Base-by-base conservation (phyloP, 2,797 vertebrate species). In the Hemitrygon akajei region DNA sequence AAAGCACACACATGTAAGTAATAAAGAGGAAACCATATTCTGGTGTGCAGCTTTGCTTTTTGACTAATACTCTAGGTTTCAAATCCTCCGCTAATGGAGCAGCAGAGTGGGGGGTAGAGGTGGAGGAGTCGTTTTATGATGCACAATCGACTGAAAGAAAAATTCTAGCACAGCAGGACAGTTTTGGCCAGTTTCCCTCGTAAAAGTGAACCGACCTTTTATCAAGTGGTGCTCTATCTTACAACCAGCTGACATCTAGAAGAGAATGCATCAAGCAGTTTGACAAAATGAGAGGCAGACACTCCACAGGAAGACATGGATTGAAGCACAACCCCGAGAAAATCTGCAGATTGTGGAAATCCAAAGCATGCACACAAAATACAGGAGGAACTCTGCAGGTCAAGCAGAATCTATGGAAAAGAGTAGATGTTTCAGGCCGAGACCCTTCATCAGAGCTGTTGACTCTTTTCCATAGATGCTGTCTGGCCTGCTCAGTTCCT, bases 231-330 rank as follows among this genome's bases (percentile, higher is more conserved):
- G 9, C 87, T 40, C 87, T 2, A 91, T 22, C 66, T 1, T n/a
- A 37, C 82, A 86, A 16, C 56, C 82, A 86, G 82, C 47, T 86
- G 82, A 56, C 58, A 58, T 14, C 58, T 58, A 86, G 30, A 58
- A 86, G 58, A 58, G 27, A 30, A n/a, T 60, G 14, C n/a, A 37
- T 69, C 27, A 89, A 34, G 89, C 60, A 22, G 18, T 66, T 37
- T 89, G 69, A 89, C 86, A 89, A 37, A n/a, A 66, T 60, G 37
- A 69, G n/a, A 89, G 60, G 16, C 27, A 89, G 86, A 89, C 86
- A 89, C 60, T 34, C 3, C 66, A 18, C n/a, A 58, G 82, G 56
- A 86, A 89, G 86, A 89, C 56, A n/a, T 30, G 18, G 60, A 73
- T 63, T 37, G n/a, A 69, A 89, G 86, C 60, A 18, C 47, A 47